phyloP scores from a whole-genome alignment of 2,888 invertebrate species.

The Mesochorus sp. region DNA sequence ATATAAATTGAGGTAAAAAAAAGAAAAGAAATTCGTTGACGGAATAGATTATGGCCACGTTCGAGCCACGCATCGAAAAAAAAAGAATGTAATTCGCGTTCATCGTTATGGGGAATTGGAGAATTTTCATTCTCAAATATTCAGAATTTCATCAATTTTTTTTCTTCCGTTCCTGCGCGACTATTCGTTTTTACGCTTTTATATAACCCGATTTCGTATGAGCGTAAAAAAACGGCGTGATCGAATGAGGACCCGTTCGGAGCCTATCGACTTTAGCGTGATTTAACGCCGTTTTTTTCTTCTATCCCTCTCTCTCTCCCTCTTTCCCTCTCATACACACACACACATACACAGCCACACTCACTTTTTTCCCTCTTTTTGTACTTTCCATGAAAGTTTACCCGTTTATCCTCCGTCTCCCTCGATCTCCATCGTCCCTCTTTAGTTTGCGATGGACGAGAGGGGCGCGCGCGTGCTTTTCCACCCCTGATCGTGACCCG shows the following conservation, averaged over 20 bases:
- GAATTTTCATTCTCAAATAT: neutral
- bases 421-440: slow-evolving; percentile 53
- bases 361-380: slow-evolving; percentile 32
- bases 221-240: slow-evolving; percentile 16
- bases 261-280: slow-evolving; percentile 61
- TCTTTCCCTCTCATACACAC: slow-evolving; percentile 22
- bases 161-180: neutral
- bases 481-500: slow-evolving; percentile 48
- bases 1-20: too few species aligned
- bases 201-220: slow-evolving; percentile 38
- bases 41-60: too few species aligned
- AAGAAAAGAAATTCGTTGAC: too few species aligned
- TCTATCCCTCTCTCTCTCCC: slow-evolving; percentile 3
- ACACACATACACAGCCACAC: too few species aligned
- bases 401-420: slow-evolving; percentile 45
- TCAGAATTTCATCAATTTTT: slow-evolving; percentile 3
- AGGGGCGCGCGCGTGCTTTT: slow-evolving; percentile 32
- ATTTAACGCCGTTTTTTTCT: slow-evolving; percentile 54
- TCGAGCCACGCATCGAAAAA: too few species aligned
- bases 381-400: slow-evolving; percentile 49
- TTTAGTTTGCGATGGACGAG: slow-evolving; percentile 28
- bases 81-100: neutral
- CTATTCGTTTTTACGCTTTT: slow-evolving; percentile 35
- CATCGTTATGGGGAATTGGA: neutral
- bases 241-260: slow-evolving; percentile 31